These are phyloP conservation scores for Laterallus jamaicensis DNA, from an alignment of 2,113 vertebrate genomes.

Conservation along the genomic window DNA sequence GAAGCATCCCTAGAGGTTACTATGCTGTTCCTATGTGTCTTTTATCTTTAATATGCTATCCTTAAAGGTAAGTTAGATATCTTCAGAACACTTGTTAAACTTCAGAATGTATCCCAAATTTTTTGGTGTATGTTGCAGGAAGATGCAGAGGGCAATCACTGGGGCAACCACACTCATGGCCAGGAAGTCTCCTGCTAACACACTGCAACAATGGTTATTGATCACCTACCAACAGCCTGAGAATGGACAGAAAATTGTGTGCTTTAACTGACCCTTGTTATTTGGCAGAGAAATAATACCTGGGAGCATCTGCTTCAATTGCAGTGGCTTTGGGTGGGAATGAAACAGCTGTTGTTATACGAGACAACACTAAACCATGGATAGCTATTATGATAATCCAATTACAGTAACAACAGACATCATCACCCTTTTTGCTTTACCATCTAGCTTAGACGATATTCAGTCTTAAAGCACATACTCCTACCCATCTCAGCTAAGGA, in stretches of 20 bases:
- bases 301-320: background rate
- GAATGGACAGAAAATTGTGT: background rate
- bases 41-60: background rate
- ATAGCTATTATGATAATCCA: background rate
- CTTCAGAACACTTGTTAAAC: background rate
- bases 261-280: background rate
- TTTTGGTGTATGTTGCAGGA: background rate
- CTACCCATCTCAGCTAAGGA: rapidly evolving
- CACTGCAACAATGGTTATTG: background rate
- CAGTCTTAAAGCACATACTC: background rate
- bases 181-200: background rate
- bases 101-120: background rate
- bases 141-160: background rate
- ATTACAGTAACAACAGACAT: background rate
- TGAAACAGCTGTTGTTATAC: background rate
- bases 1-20: background rate
- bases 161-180: background rate
- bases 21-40: rapidly evolving
- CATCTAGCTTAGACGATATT: background rate
- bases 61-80: background rate
- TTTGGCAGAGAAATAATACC: background rate
- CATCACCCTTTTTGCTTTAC: background rate
- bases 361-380: background rate
- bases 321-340: background rate
- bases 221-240: background rate